These are phyloP conservation scores for Ceryle rudis DNA, from an alignment of 2,797 vertebrate genomes.

Conservation along the genomic window DNA sequence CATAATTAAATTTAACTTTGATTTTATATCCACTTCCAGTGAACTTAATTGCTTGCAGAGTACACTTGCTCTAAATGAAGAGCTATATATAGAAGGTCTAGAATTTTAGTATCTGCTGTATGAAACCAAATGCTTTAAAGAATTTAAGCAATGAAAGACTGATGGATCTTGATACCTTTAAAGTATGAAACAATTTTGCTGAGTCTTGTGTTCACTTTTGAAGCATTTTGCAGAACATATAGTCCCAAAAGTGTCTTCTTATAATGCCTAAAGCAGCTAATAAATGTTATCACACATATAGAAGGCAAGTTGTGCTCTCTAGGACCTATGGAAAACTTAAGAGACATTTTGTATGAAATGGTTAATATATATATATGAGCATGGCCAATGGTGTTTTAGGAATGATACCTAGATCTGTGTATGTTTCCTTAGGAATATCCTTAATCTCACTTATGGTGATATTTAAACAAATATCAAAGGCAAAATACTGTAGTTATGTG, in stretches of 20 bases:
- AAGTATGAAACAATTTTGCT: neutral
- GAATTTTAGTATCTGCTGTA: neutral
- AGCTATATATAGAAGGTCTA: neutral
- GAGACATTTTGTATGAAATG: neutral
- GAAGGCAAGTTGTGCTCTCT: neutral
- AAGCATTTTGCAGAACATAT: neutral
- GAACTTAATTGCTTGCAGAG: neutral
- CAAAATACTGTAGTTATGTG: neutral
- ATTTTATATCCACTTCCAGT: neutral
- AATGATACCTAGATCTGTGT: neutral
- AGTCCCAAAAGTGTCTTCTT: neutral
- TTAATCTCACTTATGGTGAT: neutral
- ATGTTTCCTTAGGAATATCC: neutral
- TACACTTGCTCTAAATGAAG: neutral
- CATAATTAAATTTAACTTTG: neutral
- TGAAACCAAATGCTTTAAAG: neutral
- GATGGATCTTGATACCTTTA: neutral
- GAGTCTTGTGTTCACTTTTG: neutral
- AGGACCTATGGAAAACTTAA: neutral
- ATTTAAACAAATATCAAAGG: neutral
- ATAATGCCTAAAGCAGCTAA: neutral
- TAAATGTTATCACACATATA: neutral
- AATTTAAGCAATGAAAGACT: neutral
- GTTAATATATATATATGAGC: neutral
- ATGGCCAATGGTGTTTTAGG: neutral